phyloP scores from a whole-genome alignment of 2,113 vertebrate species.

The Tachycineta bicolor region DNA sequence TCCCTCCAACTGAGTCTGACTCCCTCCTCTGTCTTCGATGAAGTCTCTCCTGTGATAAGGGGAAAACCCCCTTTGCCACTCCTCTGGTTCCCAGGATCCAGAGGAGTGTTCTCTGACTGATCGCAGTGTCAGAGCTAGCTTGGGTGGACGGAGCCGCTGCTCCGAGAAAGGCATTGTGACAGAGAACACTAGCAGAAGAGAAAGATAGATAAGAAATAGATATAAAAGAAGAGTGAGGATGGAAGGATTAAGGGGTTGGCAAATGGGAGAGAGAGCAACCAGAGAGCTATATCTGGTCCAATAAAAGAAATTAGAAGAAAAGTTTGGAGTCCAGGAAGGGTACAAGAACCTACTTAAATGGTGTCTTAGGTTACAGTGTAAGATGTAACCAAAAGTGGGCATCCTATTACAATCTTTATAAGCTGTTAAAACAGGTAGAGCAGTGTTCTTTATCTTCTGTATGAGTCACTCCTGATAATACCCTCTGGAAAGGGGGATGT shows the following conservation, averaged over 20 bases:
- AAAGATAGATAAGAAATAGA: not conserved
- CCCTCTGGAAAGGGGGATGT: too few relatives aligned
- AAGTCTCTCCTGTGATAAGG: too few relatives aligned
- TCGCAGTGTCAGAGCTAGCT: too few relatives aligned
- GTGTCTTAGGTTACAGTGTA: not conserved
- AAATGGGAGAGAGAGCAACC: not conserved
- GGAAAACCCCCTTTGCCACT: too few relatives aligned
- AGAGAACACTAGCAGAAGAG: not conserved
- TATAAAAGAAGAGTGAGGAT: not conserved
- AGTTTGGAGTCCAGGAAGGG: not conserved
- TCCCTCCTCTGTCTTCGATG: too few relatives aligned
- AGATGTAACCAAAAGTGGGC: not conserved
- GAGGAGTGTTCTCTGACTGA: too few relatives aligned
- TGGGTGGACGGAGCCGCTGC: too few relatives aligned
- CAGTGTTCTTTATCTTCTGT: not conserved
- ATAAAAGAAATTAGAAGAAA: not conserved
- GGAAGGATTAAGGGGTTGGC: not conserved
- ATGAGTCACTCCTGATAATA: not conserved
- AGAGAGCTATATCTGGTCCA: not conserved
- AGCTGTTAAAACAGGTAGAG: not conserved
- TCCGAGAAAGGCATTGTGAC: too few relatives aligned
- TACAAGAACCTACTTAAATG: not conserved
- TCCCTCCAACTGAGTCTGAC: too few relatives aligned
- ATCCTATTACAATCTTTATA: not conserved
- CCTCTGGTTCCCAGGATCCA: too few relatives aligned